Evolutionary conservation across 2,888 invertebrate species (phyloP).

Genomic region (Aelia acuminata): DNA sequence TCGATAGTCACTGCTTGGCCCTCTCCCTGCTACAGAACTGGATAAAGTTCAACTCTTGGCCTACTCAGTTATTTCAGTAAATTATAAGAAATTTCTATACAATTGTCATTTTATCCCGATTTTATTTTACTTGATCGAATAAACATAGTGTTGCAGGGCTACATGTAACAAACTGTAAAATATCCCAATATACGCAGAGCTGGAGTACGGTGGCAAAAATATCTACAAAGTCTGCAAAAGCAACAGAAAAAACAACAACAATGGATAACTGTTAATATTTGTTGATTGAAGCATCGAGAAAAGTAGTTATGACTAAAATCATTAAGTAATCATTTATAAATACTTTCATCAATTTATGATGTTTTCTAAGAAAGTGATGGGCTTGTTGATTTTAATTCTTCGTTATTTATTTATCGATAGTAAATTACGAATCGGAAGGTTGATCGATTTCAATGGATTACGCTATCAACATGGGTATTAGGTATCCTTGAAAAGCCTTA

Average conservation of each 20-base stretch:
- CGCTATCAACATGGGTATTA: background rate
- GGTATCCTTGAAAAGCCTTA: background rate
- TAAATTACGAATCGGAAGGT: background rate
- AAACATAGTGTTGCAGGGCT: no score
- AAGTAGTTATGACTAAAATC: background rate
- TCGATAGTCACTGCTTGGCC: background rate
- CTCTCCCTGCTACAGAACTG: background rate
- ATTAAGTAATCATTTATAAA: background rate
- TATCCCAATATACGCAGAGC: no score
- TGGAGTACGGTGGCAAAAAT: no score
- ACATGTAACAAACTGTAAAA: no score
- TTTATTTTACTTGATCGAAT: no score
- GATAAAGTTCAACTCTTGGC: background rate
- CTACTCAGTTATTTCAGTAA: background rate
- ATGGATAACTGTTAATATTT: background rate
- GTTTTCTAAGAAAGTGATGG: background rate
- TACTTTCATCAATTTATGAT: background rate
- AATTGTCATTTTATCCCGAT: no score
- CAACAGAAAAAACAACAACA: no score
- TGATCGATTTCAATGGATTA: background rate
- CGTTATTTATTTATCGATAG: background rate
- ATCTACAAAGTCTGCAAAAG: no score
- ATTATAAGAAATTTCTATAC: no score
- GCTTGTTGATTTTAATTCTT: background rate
- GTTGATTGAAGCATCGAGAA: background rate